Evolutionary conservation across 2,113 vertebrate species (phyloP).

Genomic region (Grammomys dolichurus): DNA sequence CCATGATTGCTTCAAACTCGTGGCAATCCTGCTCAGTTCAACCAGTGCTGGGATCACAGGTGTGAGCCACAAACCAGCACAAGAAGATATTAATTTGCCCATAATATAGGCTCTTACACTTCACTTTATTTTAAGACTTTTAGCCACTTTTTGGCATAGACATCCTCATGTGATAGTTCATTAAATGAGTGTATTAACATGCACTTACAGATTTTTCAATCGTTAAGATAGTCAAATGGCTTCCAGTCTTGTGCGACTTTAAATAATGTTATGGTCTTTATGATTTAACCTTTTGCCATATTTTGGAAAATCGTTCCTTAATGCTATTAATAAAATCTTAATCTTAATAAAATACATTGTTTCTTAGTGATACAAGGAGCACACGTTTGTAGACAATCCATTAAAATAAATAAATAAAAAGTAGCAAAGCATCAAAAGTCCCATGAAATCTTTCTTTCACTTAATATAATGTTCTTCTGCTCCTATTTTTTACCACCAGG

Average conservation of each 20-base stretch:
- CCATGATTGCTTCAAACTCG: background rate
- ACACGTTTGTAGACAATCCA: slow-evolving; percentile 52
- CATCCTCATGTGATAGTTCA: background rate
- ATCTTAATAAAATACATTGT: background rate
- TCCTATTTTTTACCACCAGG: slow-evolving; percentile 59
- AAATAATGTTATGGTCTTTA: slow-evolving; percentile 55
- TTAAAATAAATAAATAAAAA: slow-evolving; percentile 28
- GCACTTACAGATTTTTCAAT: slow-evolving; percentile 46
- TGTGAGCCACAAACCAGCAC: background rate
- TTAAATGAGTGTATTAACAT: slow-evolving; percentile 59
- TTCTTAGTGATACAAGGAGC: slow-evolving; percentile 59
- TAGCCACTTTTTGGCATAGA: background rate
- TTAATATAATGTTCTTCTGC: slow-evolving; percentile 60
- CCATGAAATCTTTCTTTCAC: slow-evolving; percentile 55
- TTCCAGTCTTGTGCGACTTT: slow-evolving; percentile 54
- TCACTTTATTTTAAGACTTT: slow-evolving; percentile 43
- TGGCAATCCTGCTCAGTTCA: background rate
- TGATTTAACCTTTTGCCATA: slow-evolving; percentile 62
- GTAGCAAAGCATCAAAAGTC: slow-evolving; percentile 55
- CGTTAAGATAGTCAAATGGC: slow-evolving; percentile 55
- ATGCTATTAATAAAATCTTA: background rate
- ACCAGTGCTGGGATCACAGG: background rate
- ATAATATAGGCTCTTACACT: slow-evolving; percentile 24
- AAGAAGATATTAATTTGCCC: slow-evolving; percentile 41
- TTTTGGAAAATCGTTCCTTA: slow-evolving; percentile 14